Evolutionary conservation across 2,113 vertebrate genomes (phyloP).

Genomic region (Halcyon senegalensis): DNA sequence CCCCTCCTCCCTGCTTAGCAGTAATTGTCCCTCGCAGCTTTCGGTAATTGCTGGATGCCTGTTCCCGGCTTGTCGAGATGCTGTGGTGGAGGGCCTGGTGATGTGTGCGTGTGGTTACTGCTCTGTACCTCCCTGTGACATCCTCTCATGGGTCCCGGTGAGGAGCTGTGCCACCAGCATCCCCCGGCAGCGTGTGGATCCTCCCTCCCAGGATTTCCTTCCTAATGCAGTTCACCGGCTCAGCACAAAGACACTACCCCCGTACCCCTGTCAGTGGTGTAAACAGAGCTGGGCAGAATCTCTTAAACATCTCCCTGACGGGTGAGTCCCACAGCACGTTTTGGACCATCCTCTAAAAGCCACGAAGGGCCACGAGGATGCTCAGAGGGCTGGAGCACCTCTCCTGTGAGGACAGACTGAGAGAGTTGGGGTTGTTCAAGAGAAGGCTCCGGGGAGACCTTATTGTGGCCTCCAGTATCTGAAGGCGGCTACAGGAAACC

Average conservation of each 20-base stretch:
- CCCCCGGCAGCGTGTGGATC: not conserved
- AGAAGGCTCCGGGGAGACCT: too few relatives aligned
- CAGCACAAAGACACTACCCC: not conserved
- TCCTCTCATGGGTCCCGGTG: fast-evolving
- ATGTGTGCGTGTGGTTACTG: fast-evolving
- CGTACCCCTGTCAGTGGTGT: not conserved
- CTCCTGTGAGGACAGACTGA: too few relatives aligned
- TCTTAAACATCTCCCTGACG: not conserved
- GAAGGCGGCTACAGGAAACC: too few relatives aligned
- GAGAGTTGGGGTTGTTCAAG: too few relatives aligned
- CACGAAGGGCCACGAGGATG: too few relatives aligned
- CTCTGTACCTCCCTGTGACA: not conserved
- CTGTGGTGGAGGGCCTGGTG: not conserved
- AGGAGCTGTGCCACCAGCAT: not conserved
- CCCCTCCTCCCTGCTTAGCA: not conserved
- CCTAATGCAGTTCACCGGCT: fast-evolving
- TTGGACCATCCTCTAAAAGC: not conserved
- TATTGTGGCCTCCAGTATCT: too few relatives aligned
- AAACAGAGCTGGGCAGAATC: not conserved
- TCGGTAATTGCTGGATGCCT: not conserved
- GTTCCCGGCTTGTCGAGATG: not conserved
- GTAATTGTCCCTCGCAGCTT: not conserved
- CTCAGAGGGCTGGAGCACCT: too few relatives aligned
- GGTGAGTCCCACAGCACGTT: not conserved
- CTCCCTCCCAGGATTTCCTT: not conserved